Evolutionary conservation across 1,140 invertebrate genomes (phyloP).

Genomic region (Pteromalus puparum): DNA sequence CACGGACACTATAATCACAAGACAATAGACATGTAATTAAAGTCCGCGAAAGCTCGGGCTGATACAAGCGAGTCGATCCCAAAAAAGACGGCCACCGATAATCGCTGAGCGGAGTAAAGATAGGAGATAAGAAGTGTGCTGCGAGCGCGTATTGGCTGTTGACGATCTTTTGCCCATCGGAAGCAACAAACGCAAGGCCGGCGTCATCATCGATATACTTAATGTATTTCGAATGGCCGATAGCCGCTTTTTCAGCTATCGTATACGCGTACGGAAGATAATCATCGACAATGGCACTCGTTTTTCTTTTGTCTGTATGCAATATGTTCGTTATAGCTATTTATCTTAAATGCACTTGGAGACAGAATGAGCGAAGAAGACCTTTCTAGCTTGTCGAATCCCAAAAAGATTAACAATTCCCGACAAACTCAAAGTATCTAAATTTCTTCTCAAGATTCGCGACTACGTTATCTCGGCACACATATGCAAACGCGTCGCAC

Average conservation of each 20-base stretch:
- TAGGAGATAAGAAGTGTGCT: slow-evolving; percentile 12
- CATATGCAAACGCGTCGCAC: background rate
- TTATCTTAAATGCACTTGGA: background rate
- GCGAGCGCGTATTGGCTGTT: background rate
- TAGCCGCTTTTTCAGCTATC: background rate
- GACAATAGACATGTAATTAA: background rate
- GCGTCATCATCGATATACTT: background rate
- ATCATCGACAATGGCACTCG: too few relatives aligned
- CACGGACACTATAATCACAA: background rate
- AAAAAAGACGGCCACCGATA: background rate
- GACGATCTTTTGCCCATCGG: background rate
- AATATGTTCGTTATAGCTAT: too few relatives aligned
- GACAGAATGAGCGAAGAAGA: too few relatives aligned
- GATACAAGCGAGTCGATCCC: background rate
- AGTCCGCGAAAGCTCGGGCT: background rate
- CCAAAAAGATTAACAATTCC: too few relatives aligned
- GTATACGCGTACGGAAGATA: background rate
- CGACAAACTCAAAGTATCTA: too few relatives aligned
- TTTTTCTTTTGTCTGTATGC: too few relatives aligned
- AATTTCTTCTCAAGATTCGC: too few relatives aligned
- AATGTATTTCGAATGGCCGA: background rate
- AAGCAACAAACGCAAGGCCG: background rate
- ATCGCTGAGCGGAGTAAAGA: background rate
- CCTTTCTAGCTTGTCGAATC: too few relatives aligned
- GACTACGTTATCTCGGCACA: background rate